These are phyloP conservation scores for Pomacea canaliculata DNA, from an alignment of 2,888 invertebrate genomes.

Conservation along the genomic window DNA sequence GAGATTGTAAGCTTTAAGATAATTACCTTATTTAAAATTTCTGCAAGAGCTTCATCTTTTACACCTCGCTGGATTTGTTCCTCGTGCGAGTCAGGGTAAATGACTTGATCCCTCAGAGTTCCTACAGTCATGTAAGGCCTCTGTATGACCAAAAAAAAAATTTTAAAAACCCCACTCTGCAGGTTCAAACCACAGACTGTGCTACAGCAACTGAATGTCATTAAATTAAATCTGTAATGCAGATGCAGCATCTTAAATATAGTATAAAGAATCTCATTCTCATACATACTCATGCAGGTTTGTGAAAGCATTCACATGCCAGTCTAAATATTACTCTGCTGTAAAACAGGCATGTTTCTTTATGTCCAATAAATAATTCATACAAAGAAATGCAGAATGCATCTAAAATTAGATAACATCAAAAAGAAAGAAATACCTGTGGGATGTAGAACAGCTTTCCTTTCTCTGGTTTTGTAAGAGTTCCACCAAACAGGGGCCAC, in stretches of 20 bases:
- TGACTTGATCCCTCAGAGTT: conserved; percentile 91
- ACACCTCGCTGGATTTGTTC: conserved; percentile 83
- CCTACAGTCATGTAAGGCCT: conserved; percentile 98
- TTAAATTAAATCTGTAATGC: background rate
- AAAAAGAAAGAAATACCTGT: conserved; percentile 61
- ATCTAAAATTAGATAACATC: no score
- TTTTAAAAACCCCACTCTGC: background rate
- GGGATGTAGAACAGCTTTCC: conserved; percentile 98
- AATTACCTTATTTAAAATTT: conserved; percentile 77
- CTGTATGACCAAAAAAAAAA: conserved; percentile 71
- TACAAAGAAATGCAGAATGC: no score
- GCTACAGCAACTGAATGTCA: background rate
- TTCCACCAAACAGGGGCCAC: conserved; percentile 97
- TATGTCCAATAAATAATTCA: no score
- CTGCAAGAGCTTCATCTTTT: conserved; percentile 82
- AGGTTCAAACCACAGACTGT: background rate
- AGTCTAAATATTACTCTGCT: no score
- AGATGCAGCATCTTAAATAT: no score
- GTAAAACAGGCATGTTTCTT: no score
- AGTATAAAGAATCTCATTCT: no score
- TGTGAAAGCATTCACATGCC: no score
- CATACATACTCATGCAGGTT: no score
- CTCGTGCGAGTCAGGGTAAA: conserved; percentile 91
- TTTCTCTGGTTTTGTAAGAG: conserved; percentile 92
- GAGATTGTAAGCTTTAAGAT: no score